These are phyloP conservation scores for Phenganax subtilis DNA, from an alignment of 92 coral and sea anemone species.

Conservation along the genomic window DNA sequence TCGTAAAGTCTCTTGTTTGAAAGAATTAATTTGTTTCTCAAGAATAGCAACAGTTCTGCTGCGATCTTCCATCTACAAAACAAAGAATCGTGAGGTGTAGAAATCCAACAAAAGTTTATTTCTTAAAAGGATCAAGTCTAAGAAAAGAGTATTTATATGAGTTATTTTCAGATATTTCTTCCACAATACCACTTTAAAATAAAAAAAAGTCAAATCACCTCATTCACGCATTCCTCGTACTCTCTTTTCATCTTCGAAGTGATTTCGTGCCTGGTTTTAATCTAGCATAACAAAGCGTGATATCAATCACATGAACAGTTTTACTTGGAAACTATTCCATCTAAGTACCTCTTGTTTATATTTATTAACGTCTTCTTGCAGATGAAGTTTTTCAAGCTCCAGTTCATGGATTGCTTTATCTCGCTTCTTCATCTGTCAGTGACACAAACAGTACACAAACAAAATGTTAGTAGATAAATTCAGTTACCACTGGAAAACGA, in stretches of 20 bases:
- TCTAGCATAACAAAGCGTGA: constrained; percentile 43
- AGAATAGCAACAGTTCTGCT: constrained; percentile 70
- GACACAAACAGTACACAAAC: neutral
- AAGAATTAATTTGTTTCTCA: constrained; percentile 4
- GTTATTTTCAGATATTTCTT: no score
- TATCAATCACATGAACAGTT: no score
- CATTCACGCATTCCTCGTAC: constrained; percentile 89
- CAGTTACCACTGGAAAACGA: neutral
- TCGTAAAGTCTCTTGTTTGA: constrained; percentile 12
- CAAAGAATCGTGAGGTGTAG: neutral
- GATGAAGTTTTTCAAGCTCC: constrained; percentile 79
- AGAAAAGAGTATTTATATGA: no score
- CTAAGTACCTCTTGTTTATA: constrained; percentile 70
- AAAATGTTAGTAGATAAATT: neutral
- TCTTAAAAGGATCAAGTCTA: neutral
- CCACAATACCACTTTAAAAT: no score
- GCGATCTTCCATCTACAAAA: constrained; percentile 77
- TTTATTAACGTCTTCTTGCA: constrained; percentile 82
- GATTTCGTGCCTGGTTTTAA: constrained; percentile 84
- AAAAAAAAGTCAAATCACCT: constrained; percentile 41
- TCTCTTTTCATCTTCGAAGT: constrained; percentile 71
- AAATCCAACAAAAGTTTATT: neutral
- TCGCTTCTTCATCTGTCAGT: constrained; percentile 65
- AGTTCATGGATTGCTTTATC: constrained; percentile 93
- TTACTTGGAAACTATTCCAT: neutral